Percentiles rank a stretch among this genome's conserved stretches.
These are phyloP conservation scores for Bufo bufo DNA, from an alignment of 2,113 vertebrate genomes.

Conservation along the genomic window DNA sequence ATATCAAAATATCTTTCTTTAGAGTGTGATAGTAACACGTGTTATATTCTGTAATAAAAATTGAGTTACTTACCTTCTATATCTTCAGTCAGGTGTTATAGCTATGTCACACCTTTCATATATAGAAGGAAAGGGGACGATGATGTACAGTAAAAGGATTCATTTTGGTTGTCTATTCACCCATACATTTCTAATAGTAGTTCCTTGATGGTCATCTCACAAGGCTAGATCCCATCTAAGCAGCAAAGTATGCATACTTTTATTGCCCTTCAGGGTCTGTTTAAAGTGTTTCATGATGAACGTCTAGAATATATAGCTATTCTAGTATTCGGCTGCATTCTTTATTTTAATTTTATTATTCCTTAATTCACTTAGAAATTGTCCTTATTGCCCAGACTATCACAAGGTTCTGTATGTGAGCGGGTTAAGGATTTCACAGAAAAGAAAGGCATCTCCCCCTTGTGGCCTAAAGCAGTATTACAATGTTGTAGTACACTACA, in stretches of 20 bases:
- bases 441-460: conserved; percentile 1
- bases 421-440: neutral
- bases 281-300: neutral
- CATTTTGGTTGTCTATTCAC: too few relatives aligned
- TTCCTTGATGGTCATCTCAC: neutral
- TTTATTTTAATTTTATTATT: neutral
- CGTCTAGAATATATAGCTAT: neutral
- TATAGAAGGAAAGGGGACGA: too few relatives aligned
- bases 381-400: neutral
- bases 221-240: neutral
- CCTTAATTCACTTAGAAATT: neutral
- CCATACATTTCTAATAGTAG: neutral
- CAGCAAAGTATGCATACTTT: neutral
- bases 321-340: neutral
- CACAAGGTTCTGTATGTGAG: neutral
- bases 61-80: too few relatives aligned
- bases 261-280: neutral
- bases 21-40: neutral
- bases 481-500: neutral
- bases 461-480: conserved; percentile 15
- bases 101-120: too few relatives aligned
- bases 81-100: too few relatives aligned
- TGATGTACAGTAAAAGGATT: too few relatives aligned
- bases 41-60: neutral
- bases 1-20: too few relatives aligned